Base-by-base conservation (phyloP, 2,888 invertebrate species). In the Sabatieria punctata region DNA sequence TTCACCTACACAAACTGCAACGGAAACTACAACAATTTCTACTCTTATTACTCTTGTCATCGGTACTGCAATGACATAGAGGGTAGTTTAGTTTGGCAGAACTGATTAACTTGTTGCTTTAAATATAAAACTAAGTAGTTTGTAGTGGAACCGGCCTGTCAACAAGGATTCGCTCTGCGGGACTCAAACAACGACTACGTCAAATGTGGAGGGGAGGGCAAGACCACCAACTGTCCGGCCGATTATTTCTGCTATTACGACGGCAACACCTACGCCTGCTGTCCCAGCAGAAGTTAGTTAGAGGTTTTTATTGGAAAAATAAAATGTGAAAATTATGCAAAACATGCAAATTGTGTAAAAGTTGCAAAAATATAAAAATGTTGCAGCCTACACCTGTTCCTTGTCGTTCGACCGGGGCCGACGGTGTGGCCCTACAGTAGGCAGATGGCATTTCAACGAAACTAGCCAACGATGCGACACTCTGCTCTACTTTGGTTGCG, bases 241-340 rank as follows among this genome's bases (percentile, higher is more conserved):
- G 60, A 60, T 48, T 60, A 63, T 47, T 60, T 60, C 52, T 63
- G 63, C 50, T 60, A 64, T 49, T 63, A 59, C 45, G 62, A 63
- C 47, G 61, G 61, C 26, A 60, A 59, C 19, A 62, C 61, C 4
- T 63, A 63, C 43, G 63, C 61, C 47, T 62, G 62, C 48, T 62
- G 62, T 43, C 60, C 62, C 15, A 62, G 60, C 13, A 60, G 61
- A 48, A 54, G 58, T 57, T 30, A 13, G 38, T n/a, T n/a, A n/a
- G n/a, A n/a, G n/a, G n/a, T n/a, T n/a, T n/a, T n/a, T n/a, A n/a
- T n/a, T n/a, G n/a, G n/a, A n/a, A n/a, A n/a, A n/a, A n/a, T n/a
- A n/a, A n/a, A n/a, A n/a, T n/a, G n/a, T n/a, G n/a, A n/a, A n/a
- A n/a, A n/a, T n/a, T n/a, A n/a, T n/a, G n/a, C n/a, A n/a, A n/a